phyloP scores from a whole-genome alignment of 2,113 vertebrate species.

The Gallinago paraguaiae region DNA sequence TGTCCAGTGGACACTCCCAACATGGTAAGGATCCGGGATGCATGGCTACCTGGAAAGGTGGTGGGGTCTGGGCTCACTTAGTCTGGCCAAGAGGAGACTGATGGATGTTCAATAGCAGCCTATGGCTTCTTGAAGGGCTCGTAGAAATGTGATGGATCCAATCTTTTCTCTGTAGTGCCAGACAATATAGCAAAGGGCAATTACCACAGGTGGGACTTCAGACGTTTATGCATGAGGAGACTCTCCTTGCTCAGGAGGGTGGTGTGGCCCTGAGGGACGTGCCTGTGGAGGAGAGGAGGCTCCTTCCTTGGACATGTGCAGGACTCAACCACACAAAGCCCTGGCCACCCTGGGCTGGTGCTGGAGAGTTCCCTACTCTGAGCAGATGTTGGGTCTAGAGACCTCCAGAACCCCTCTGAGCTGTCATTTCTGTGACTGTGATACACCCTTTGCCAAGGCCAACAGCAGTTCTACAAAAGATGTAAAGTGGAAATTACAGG shows the following conservation, averaged over 20 bases:
- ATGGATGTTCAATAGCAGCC: not conserved
- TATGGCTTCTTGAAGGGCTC: not conserved
- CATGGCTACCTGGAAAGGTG: no score
- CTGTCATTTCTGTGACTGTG: not conserved
- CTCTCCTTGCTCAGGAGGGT: not conserved
- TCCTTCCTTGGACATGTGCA: not conserved
- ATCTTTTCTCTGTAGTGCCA: not conserved
- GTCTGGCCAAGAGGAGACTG: not conserved
- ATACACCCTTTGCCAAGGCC: not conserved
- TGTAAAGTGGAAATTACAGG: not conserved
- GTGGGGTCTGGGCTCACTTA: not conserved
- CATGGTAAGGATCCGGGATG: not conserved
- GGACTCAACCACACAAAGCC: accelerated
- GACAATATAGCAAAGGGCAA: not conserved
- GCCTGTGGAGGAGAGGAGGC: not conserved
- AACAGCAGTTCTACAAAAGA: not conserved
- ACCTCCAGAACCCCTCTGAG: not conserved
- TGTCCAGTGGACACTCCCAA: not conserved
- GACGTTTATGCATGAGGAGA: not conserved
- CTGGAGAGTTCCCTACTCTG: not conserved
- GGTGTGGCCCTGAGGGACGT: not conserved
- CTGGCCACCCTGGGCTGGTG: not conserved
- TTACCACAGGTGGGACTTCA: not conserved
- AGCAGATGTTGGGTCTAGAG: not conserved
- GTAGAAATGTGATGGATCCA: not conserved